These are phyloP conservation scores for Catocala sponsa DNA, from an alignment of 2,888 invertebrate species.

Conservation along the genomic window DNA sequence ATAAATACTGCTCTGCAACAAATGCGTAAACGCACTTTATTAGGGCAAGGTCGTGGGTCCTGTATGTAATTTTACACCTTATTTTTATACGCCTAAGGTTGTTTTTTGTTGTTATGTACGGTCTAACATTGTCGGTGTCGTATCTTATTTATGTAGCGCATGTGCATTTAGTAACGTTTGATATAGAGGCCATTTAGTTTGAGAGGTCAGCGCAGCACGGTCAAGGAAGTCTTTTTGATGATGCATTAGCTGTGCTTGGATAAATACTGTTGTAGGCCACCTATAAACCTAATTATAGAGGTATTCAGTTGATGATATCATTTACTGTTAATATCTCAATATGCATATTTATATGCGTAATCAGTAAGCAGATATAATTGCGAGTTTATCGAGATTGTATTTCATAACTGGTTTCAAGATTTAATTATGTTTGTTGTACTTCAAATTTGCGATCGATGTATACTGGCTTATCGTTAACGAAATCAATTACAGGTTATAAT, in stretches of 20 bases:
- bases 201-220: conserved; percentile 57
- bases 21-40: conserved; percentile 70
- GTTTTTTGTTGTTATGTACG: conserved; percentile 28
- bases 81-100: conserved; percentile 34
- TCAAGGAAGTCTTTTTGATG: conserved; percentile 57
- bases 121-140: conserved; percentile 44
- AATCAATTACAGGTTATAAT: too few relatives aligned
- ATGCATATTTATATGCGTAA: neutral
- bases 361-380: neutral
- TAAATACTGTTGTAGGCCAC: conserved; percentile 41
- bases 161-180: conserved; percentile 51
- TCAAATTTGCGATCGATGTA: too few relatives aligned
- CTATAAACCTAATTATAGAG: conserved; percentile 44
- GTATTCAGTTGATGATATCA: conserved; percentile 19
- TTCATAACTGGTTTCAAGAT: too few relatives aligned
- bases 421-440: too few relatives aligned
- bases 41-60: conserved; percentile 71
- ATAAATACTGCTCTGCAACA: conserved; percentile 64
- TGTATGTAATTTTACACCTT: conserved; percentile 37
- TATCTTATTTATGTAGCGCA: conserved; percentile 50
- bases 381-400: too few relatives aligned
- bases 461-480: too few relatives aligned
- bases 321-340: neutral
- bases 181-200: conserved; percentile 44
- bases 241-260: conserved; percentile 25